A percentile compares a stretch with the other conserved stretches of the same genome.
Conservation (phyloP, 2,888 invertebrate species). For the Ophonus ardosiacus region DNA sequence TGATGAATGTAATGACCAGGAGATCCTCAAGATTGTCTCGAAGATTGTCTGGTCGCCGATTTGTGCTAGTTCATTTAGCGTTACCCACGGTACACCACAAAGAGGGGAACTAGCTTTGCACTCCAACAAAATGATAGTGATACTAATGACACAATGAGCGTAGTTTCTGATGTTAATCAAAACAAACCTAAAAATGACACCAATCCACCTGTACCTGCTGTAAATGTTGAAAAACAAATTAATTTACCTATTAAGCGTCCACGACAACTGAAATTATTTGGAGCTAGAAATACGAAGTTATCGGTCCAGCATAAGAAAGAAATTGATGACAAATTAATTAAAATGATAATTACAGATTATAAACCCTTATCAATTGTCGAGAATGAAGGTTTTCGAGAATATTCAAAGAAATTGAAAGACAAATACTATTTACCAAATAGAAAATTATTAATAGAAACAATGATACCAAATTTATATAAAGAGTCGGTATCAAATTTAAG, state of each 20-base stretch:
- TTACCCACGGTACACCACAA: too few relatives aligned
- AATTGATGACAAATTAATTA: neutral
- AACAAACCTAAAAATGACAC: neutral
- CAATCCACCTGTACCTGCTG: neutral
- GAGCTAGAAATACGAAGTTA: neutral
- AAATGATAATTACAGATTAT: constrained; percentile 3
- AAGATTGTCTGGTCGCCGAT: too few relatives aligned
- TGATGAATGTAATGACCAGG: too few relatives aligned
- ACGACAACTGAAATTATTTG: constrained; percentile 22
- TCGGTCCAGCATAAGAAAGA: constrained; percentile 4
- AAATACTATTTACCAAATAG: constrained; percentile 57
- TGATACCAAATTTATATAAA: constrained; percentile 49
- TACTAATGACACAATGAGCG: neutral
- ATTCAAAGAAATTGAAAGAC: constrained; percentile 60
- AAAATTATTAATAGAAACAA: constrained; percentile 49
- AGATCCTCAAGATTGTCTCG: too few relatives aligned
- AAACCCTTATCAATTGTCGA: constrained; percentile 53
- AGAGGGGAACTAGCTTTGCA: too few relatives aligned
- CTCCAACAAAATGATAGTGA: neutral
- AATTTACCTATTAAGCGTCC: neutral
- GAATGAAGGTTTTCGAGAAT: constrained; percentile 63
- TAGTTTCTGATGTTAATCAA: neutral
- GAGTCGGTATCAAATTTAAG: constrained; percentile 59
- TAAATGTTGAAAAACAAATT: neutral
- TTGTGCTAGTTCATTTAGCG: too few relatives aligned